Conservation (phyloP, 1,140 invertebrate species). For the Arctopsyche grandis region DNA sequence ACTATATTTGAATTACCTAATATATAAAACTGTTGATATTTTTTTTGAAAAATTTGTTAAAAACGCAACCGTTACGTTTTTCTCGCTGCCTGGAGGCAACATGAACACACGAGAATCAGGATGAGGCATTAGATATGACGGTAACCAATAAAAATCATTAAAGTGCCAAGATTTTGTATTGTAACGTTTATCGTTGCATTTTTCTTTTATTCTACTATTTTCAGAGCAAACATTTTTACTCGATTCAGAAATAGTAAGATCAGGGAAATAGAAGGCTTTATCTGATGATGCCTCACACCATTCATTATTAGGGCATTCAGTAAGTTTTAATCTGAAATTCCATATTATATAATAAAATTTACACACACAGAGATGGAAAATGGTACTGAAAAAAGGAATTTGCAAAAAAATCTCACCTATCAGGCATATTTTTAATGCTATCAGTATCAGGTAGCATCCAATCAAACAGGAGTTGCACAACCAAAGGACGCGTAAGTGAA, state of each 20-base stretch:
- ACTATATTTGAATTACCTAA: conserved; percentile 40
- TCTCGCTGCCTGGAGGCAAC: conserved; percentile 57
- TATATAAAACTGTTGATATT: conserved; percentile 50
- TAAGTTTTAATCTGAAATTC: conserved; percentile 41
- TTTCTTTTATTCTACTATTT: neutral
- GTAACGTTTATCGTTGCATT: neutral
- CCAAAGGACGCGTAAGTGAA: conserved; percentile 65
- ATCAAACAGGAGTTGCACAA: conserved; percentile 73
- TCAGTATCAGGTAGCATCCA: conserved; percentile 56
- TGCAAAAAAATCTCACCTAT: conserved; percentile 1
- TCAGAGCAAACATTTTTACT: neutral
- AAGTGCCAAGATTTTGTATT: neutral
- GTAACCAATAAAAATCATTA: conserved; percentile 27
- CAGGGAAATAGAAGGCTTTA: conserved; percentile 43
- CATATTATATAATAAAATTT: neutral
- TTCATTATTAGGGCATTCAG: conserved; percentile 33
- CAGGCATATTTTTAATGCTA: neutral
- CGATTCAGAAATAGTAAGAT: neutral
- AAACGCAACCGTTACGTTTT: conserved; percentile 53
- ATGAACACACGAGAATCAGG: conserved; percentile 55
- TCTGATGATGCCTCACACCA: conserved; percentile 29
- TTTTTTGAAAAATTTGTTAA: conserved; percentile 43
- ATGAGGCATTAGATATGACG: conserved; percentile 36
- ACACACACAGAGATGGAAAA: neutral
- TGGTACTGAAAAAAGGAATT: neutral